Percentiles rank a stretch among this genome's conserved stretches.
Evolutionary conservation across 2,888 invertebrate genomes (phyloP).

Genomic region (Xestoiulus laeticollis): DNA sequence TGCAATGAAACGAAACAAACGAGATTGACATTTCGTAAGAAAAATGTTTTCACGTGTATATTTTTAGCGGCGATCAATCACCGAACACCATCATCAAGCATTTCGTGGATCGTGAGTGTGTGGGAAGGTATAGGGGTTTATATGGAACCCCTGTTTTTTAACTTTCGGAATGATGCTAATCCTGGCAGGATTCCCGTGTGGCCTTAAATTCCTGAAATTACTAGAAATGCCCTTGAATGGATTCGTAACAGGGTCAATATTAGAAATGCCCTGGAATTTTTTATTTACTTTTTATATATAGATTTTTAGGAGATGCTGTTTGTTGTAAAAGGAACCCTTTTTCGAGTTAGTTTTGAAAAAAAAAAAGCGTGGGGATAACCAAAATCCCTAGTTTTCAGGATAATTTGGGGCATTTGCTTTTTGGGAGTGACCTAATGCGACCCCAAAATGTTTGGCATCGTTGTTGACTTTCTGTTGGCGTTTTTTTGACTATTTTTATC

Average conservation of each 20-base stretch:
- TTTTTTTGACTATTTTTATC: not conserved
- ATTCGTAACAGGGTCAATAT: slow-evolving; percentile 26
- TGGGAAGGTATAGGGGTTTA: not conserved
- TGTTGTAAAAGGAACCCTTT: slow-evolving; percentile 26
- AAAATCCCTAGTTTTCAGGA: not conserved
- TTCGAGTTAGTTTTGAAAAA: not conserved
- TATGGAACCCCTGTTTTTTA: slow-evolving; percentile 3
- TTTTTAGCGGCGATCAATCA: slow-evolving; percentile 20
- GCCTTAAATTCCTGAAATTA: slow-evolving; percentile 26
- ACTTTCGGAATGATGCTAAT: not conserved
- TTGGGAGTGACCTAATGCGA: slow-evolving; percentile 7
- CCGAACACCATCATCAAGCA: not conserved
- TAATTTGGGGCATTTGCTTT: slow-evolving; percentile 11
- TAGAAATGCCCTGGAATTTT: slow-evolving; percentile 26
- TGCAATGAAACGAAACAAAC: slow-evolving; percentile 10
- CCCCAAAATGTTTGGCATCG: not conserved
- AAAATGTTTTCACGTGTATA: not conserved
- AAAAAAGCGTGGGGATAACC: not conserved
- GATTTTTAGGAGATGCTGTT: not conserved
- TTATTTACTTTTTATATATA: slow-evolving; percentile 26
- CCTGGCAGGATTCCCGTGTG: slow-evolving; percentile 26
- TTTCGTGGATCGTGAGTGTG: not conserved
- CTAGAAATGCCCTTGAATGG: slow-evolving; percentile 26
- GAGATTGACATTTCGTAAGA: slow-evolving; percentile 17
- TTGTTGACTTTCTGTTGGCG: not conserved